Conservation (phyloP, 2,797 vertebrate species). For the Hippoglossus hippoglossus region DNA sequence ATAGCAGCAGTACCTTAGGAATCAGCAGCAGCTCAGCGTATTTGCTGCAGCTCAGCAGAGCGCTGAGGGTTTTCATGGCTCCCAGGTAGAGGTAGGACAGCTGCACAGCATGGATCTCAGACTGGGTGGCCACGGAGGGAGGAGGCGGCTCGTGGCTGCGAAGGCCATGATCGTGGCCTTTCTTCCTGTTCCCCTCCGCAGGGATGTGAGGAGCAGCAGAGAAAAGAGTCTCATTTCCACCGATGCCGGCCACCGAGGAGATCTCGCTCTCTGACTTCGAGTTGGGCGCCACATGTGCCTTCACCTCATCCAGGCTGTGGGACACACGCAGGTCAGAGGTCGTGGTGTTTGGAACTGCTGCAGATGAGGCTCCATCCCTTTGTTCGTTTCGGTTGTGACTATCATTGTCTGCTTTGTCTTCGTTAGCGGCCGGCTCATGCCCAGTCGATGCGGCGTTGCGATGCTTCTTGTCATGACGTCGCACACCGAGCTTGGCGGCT, state of each 20-base stretch:
- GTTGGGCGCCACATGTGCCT: conserved; percentile 80
- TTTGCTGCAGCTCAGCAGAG: conserved; percentile 97
- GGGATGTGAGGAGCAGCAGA: conserved; percentile 71
- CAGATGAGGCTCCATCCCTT: conserved; percentile 52
- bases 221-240: conserved; percentile 71
- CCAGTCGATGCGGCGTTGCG: conserved; percentile 81
- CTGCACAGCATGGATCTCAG: conserved; percentile 95
- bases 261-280: conserved; percentile 90
- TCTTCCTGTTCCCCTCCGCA: conserved; percentile 86
- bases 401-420: conserved; percentile 74
- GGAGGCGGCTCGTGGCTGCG: conserved; percentile 83
- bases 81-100: conserved; percentile 96
- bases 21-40: conserved; percentile 97
- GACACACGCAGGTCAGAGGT: conserved; percentile 83
- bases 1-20: conserved; percentile 85
- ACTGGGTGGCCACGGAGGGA: conserved; percentile 70
- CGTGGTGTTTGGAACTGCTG: background rate
- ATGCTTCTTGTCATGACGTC: conserved; percentile 93
- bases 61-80: conserved; percentile 96
- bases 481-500: conserved; percentile 84
- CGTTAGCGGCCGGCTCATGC: conserved; percentile 54
- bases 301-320: conserved; percentile 89
- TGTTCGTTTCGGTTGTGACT: conserved; percentile 81
- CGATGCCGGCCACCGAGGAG: conserved; percentile 77
- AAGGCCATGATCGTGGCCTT: conserved; percentile 88